Base-by-base conservation (phyloP, 2,113 vertebrate genomes). In the Columba livia region DNA sequence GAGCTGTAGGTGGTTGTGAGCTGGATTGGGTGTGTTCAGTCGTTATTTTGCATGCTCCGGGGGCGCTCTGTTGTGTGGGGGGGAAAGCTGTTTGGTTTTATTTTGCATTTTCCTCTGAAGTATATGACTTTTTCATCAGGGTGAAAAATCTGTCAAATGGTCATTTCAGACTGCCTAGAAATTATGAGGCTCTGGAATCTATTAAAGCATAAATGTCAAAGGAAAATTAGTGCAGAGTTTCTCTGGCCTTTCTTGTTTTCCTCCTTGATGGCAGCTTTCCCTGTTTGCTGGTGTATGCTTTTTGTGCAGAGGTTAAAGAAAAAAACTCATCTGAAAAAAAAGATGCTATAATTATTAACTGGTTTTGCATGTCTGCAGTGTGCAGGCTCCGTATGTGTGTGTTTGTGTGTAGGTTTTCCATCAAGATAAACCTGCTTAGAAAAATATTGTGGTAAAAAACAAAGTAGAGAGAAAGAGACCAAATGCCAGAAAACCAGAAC, bases 121-220 rank as follows among this genome's bases (percentile, higher is more conserved):
- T 94, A 65, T 86, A 74, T 77, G 79, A 79, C 65, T 94, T 94
- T 96, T 96, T 96, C 94, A 89, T 95, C 95, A 65, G 94, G 74
- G 94, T 95, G 92, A 92, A 96, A 19, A 97, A 95, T 94, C 93
- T 95, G 93, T 96, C 90, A 92, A 96, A 82, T 81, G 78, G 83
- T 83, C 80, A 74, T 95, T 94, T 98, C 92, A 96, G 80, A 85
- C 95, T 96, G 79, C 77, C 88, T 91, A 97, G 96, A 97, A 97
- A 97, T 97, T 88, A 96, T 64, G 91, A 96, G 88, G 60, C 95
- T 98, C 98, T 98, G 98, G 97, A 98, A 98, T 95, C 96, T 96
- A 98, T 98, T 98, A 98, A 96, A 97, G 80, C 87, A 87, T 91
- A 97, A 98, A 98, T 97, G 97, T 98, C 96, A 96, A 81, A 97